Base-by-base conservation (phyloP, 2,888 invertebrate genomes). In the Conomelus anceps region DNA sequence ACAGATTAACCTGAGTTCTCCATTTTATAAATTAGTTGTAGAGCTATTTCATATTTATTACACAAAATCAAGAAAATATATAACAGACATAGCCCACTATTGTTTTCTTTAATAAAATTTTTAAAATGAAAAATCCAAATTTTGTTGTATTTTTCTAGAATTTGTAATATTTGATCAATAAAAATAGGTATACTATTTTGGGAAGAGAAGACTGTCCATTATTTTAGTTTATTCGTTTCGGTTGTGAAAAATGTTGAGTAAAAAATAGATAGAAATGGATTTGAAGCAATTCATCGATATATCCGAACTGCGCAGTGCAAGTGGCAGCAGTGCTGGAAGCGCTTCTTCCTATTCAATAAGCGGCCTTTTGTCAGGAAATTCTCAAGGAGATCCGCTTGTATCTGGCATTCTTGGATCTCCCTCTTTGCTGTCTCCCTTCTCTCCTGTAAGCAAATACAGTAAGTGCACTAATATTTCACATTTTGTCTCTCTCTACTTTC, bases 211-310 rank as follows among this genome's bases (percentile, higher is more conserved):
- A 1, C n/a, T 63, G 7, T n/a, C 7, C 63, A n/a, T 34, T 34
- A 9, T 34, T 34, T 13, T 34, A 1, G 9, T 34, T 34, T 34
- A 34, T 34, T 34, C 34, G 34, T 17, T 34, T 34, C 13, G 9
- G 7, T 34, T 34, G 11, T 26, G 4, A 26, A 26, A 26, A 26
- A 26, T 26, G 34, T 13, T 1, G 13, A 63, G 63, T 63, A n/a
- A 6, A n/a, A 26, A 86, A 26, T 17, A 86, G 22, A n/a, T 23
- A 86, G 4, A 86, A 20, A 90, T 90, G 90, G 90, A 90, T 84
- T 85, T 90, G 84, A 90, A 90, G 86, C 89, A 89, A 63, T 90
- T 86, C 85, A 88, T 90, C 26, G 90, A 90, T 26, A 24, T 89
- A 22, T 85, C 89, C 23, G 90, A 87, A 86, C 89, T 90, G 23